phyloP scores from a whole-genome alignment of 92 coral and sea anemone genomes.

The Parazoanthus swiftii region DNA sequence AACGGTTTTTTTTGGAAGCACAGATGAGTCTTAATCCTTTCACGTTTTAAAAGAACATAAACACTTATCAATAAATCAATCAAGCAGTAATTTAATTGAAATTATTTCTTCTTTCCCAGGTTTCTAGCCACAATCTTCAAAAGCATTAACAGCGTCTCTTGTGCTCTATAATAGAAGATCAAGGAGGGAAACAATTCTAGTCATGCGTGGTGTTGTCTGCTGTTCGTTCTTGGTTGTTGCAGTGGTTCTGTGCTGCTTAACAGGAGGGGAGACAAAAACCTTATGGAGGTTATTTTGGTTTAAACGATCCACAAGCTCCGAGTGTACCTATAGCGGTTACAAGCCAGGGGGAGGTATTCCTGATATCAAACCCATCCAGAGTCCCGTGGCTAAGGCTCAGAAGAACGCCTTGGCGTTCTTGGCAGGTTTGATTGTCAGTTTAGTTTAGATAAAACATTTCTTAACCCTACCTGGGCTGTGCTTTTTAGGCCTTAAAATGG shows the following conservation, averaged over 20 bases:
- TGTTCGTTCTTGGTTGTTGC: background rate
- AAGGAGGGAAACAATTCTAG: background rate
- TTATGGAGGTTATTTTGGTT: conserved; percentile 2
- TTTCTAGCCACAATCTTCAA: background rate
- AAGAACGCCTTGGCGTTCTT: conserved; percentile 7
- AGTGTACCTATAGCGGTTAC: background rate
- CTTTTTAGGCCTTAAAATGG: too few species aligned
- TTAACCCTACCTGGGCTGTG: background rate
- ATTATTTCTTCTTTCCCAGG: background rate
- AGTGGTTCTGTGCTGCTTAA: background rate
- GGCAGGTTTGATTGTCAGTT: background rate
- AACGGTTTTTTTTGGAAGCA: too few species aligned
- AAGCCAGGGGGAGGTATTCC: conserved; percentile 22
- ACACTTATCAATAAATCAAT: too few species aligned
- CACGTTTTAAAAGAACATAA: too few species aligned
- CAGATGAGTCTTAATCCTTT: too few species aligned
- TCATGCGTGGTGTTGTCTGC: background rate
- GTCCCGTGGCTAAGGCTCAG: conserved; percentile 17
- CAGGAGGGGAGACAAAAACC: background rate
- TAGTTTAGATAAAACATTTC: background rate
- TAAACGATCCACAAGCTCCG: background rate
- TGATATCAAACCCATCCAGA: conserved; percentile 6
- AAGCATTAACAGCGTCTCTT: background rate
- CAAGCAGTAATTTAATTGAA: too few species aligned
- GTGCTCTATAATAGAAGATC: background rate